phyloP scores from a whole-genome alignment of 2,797 vertebrate genomes.

The Siniperca scherzeri region DNA sequence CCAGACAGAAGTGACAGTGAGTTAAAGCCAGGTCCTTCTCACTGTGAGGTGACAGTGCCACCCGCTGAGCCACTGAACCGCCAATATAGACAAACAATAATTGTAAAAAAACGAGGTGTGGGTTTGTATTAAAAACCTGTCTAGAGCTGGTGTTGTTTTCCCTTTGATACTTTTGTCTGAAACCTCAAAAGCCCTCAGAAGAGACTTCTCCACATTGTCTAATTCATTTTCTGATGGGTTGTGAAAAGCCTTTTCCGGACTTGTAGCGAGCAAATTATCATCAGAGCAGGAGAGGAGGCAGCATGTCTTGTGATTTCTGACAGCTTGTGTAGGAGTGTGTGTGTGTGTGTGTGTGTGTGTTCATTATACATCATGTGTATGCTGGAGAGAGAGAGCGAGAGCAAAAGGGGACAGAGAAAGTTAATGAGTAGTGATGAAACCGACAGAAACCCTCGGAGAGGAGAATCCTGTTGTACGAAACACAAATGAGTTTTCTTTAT shows the following conservation, averaged over 20 bases:
- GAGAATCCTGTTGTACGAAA: conserved; percentile 36
- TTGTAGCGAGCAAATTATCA: conserved; percentile 48
- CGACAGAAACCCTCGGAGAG: conserved; percentile 45
- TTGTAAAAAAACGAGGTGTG: not conserved
- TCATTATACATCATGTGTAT: conserved; percentile 31
- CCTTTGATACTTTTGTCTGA: conserved; percentile 44
- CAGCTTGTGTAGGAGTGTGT: conserved; percentile 43
- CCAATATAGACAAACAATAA: conserved; percentile 6
- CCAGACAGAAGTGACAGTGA: conserved; percentile 22
- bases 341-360: conserved; percentile 30
- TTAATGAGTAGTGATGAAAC: conserved; percentile 73
- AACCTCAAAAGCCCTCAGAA: conserved; percentile 36
- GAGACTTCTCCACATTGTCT: conserved; percentile 36
- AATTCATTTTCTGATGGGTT: conserved; percentile 64
- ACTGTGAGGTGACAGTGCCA: conserved; percentile 2
- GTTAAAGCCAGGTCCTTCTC: conserved; percentile 33
- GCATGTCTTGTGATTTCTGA: conserved; percentile 56
- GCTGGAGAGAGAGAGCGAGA: conserved; percentile 1
- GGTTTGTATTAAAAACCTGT: conserved; percentile 27
- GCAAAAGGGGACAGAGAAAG: conserved; percentile 20
- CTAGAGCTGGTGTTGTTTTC: conserved; percentile 5
- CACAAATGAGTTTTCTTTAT: conserved; percentile 40
- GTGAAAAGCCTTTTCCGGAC: conserved; percentile 36
- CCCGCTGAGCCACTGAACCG: not conserved
- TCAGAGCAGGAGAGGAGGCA: conserved; percentile 41